Evolutionary conservation across 2,797 vertebrate genomes (phyloP), one percentile per base, ranked within the genome.

Genomic region (Enteromius trimaculatus): DNA sequence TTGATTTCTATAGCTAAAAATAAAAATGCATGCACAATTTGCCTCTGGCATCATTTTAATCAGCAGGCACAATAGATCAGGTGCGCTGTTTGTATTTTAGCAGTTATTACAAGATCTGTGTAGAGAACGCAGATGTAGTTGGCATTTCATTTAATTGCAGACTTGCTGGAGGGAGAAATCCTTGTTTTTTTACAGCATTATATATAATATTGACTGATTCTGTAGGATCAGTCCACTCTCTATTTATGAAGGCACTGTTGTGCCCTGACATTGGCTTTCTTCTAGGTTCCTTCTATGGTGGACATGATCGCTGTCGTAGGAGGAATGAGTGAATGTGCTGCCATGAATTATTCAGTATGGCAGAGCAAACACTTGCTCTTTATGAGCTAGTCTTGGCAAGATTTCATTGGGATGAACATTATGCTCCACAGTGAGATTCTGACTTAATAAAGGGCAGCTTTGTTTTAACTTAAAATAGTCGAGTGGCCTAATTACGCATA

Each of bases 301-400:
- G 89, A 89, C 90, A 86, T 84, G 87, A 91, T 90, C 81, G 75
- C 82, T 86, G 64, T 83, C 88, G 79, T 29, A 87, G 87, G 89
- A 91, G 62, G 77, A 88, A 64, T n/a, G 47, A 69, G 71, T 79
- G 86, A 92, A 89, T 86, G 44, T 58, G 84, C 60, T 8, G 37
- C 55, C 26, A 89, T 92, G 80, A 91, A 92, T 92, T 84, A 91
- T 92, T 89, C 13, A 93, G 19, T 17, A 75, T 76, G 86, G 86
- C 79, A 77, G 76, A 70, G 21, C 26, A 77, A 60, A 84, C 23
- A 3, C 29, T 64, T 66, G 47, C 55, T 71, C 42, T 76, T 55
- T 55, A 75, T 76, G 79, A 78, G 53, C 29, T 77, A 58, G 62
- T 8, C 19, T 75, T 78, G 76, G 51, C 69, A 80, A 75, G 83